Percentiles rank a stretch among this genome's conserved stretches.
These are phyloP conservation scores for Drosophila funebris DNA, from an alignment of 1,140 invertebrate species.

Conservation along the genomic window DNA sequence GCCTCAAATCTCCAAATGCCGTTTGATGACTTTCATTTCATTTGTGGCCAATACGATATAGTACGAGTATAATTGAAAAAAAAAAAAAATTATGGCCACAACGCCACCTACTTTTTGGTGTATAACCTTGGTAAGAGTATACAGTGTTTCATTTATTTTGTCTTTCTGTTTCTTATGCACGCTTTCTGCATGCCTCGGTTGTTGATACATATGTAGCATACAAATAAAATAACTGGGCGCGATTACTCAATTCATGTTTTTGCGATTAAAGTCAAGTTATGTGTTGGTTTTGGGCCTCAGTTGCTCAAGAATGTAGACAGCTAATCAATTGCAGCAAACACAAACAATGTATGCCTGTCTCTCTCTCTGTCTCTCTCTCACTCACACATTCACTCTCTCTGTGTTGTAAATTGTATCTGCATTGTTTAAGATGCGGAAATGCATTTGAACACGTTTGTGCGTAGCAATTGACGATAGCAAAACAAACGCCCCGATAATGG, in stretches of 20 bases:
- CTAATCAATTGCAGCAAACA: slow-evolving; percentile 28
- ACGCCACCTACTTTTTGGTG: slow-evolving; percentile 68
- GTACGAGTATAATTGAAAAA: slow-evolving; percentile 24
- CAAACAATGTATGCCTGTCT: slow-evolving; percentile 12
- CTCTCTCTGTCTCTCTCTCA: too few relatives aligned
- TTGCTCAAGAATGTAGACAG: slow-evolving; percentile 30
- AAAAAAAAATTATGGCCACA: slow-evolving; percentile 36
- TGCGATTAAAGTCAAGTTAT: not conserved
- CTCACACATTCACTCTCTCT: too few relatives aligned
- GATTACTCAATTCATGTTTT: slow-evolving; percentile 47
- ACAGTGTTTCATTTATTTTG: slow-evolving; percentile 35
- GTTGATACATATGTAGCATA: slow-evolving; percentile 29
- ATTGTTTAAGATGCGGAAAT: slow-evolving; percentile 54
- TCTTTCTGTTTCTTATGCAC: slow-evolving; percentile 16
- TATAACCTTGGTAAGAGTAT: slow-evolving; percentile 66
- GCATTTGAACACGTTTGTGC: slow-evolving; percentile 79
- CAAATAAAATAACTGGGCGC: slow-evolving; percentile 6
- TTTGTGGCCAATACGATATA: slow-evolving; percentile 7
- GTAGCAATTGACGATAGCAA: slow-evolving; percentile 51
- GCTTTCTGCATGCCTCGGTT: slow-evolving; percentile 19
- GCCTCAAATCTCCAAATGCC: slow-evolving; percentile 58
- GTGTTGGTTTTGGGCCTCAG: not conserved
- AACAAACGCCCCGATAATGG: slow-evolving; percentile 34
- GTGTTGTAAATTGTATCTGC: slow-evolving; percentile 35
- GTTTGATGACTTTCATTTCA: slow-evolving; percentile 70